Evolutionary conservation across 1,140 invertebrate species (phyloP), one percentile per base, ranked within the genome.

Genomic region (Gonioctena quinquepunctata): DNA sequence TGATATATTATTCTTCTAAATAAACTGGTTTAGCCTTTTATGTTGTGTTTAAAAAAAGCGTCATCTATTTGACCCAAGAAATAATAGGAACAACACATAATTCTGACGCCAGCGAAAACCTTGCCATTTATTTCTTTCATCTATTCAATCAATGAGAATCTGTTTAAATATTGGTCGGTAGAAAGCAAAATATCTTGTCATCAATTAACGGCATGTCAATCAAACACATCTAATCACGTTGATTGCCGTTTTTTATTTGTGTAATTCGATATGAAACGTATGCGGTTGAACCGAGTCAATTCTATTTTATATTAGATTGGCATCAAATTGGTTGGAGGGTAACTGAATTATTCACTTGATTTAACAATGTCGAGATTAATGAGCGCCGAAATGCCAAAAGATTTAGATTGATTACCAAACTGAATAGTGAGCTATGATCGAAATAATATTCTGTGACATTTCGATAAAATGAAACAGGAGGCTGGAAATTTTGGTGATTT

Each of bases 371-470:
- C 22, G n/a, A 59, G 56, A 59, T 59, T 59, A 25, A 59, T 59
- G 56, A 59, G 25, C 21, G 21, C 23, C 56, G 25, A 59, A 59
- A 59, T 59, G 56, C 56, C n/a, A 59, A 25, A 59, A 25, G 56
- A 59, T 59, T 59, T 59, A 59, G 56, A 59, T 28, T 59, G 56
- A 59, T 59, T 59, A 59, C n/a, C 11, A 59, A 59, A 59, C 23
- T 22, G 25, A 59, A 59, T 59, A 59, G 56, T 59, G 56, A 59
- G 23, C 16, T 59, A 42, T 42, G 11, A 42, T n/a, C 33, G 13
- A 42, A 42, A 42, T 42, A n/a, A 42, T 42, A 42, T 42, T 42
- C 16, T 42, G 33, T 42, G 33, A 42, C 33, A n/a, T 42, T 42
- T 42, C 33, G 33, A n/a, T n/a, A 1, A 42, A 42, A 2, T 42